These are phyloP conservation scores for Lutraria lutraria DNA, from an alignment of 2,888 invertebrate genomes.

Conservation along the genomic window DNA sequence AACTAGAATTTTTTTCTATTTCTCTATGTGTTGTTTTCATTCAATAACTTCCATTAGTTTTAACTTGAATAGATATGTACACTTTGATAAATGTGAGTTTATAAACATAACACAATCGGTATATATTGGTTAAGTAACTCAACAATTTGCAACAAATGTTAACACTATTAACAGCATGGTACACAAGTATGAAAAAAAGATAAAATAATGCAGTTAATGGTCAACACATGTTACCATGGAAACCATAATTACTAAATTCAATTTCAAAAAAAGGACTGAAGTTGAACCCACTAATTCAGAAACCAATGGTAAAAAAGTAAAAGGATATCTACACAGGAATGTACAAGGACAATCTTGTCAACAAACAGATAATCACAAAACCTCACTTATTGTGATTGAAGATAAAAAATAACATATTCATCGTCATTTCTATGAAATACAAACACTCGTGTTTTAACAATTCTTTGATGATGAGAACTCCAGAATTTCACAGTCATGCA, in stretches of 20 bases:
- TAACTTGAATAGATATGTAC: slow-evolving; percentile 8
- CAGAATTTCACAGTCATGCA: slow-evolving; percentile 12
- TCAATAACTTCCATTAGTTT: neutral
- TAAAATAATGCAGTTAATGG: slow-evolving; percentile 4
- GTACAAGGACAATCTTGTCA: slow-evolving; percentile 62
- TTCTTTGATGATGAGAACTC: slow-evolving; percentile 8
- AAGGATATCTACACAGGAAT: slow-evolving; percentile 63
- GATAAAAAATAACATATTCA: slow-evolving; percentile 17
- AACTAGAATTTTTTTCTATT: neutral
- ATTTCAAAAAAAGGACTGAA: neutral
- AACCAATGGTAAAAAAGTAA: slow-evolving; percentile 31
- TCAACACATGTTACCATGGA: slow-evolving; percentile 10
- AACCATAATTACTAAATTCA: slow-evolving; percentile 17
- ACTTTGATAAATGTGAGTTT: neutral
- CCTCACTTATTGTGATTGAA: neutral
- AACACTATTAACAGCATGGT: neutral
- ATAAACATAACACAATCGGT: slow-evolving; percentile 2
- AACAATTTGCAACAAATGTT: neutral
- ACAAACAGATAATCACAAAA: slow-evolving; percentile 34
- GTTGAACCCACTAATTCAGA: neutral
- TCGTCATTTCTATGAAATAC: neutral
- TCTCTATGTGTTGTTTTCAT: neutral
- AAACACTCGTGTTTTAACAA: neutral
- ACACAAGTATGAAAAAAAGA: slow-evolving; percentile 10
- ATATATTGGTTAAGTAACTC: slow-evolving; percentile 7